A percentile compares a stretch with the other conserved stretches of the same genome.
phyloP scores from a whole-genome alignment of 2,113 vertebrate species.

The Heloderma charlesbogerti region DNA sequence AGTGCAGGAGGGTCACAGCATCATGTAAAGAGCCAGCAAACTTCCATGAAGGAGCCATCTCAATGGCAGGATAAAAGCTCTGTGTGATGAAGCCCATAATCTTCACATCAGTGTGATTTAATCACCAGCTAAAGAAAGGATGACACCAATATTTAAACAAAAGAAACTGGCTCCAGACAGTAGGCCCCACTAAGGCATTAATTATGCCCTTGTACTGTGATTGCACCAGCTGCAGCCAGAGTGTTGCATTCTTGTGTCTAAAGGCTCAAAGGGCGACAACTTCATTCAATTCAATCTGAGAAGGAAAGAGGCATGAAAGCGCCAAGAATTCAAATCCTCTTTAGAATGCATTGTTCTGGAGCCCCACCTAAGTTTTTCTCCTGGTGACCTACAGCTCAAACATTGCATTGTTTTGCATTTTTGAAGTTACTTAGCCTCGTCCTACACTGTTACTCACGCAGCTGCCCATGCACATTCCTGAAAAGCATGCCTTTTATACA shows the following conservation, averaged over 20 bases:
- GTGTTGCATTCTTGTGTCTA: neutral
- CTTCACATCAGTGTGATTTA: conserved; percentile 30
- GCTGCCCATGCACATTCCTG: neutral
- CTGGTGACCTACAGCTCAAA: neutral
- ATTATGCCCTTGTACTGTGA: neutral
- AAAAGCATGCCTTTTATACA: conserved; percentile 36
- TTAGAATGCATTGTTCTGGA: neutral
- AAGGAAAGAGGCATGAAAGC: conserved; percentile 13
- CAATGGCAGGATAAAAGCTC: neutral
- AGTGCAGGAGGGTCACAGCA: too few species aligned
- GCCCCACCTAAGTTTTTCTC: neutral
- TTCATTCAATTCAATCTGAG: neutral
- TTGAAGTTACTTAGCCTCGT: neutral
- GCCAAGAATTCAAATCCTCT: neutral
- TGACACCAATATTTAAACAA: conserved; percentile 1
- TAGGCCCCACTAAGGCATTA: neutral
- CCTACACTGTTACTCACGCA: conserved; percentile 27
- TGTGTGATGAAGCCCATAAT: too few species aligned
- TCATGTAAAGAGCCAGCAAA: neutral
- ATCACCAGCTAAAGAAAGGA: neutral
- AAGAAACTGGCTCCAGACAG: neutral
- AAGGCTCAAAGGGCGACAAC: conserved; percentile 1
- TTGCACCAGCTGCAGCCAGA: neutral
- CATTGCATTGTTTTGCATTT: neutral
- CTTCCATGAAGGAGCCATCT: too few species aligned